A percentile compares a stretch with the other conserved stretches of the same genome.
phyloP scores from a whole-genome alignment of 2,113 vertebrate genomes.

The Tichodroma muraria region DNA sequence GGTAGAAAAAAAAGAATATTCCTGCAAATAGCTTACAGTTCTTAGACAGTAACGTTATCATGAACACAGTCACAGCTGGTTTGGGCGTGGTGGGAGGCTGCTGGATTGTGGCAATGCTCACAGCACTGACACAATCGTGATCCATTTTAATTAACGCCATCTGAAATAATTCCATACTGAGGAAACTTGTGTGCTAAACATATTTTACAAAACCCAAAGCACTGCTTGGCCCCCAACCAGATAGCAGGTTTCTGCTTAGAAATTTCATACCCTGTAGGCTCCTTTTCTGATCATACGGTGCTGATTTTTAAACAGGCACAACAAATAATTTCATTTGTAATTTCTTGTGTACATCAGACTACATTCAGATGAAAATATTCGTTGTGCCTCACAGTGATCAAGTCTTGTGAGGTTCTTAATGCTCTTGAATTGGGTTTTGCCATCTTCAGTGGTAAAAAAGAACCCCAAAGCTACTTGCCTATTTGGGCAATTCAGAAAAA shows the following conservation, averaged over 20 bases:
- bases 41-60: neutral
- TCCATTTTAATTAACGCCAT: neutral
- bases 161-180: constrained; percentile 1
- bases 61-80: neutral
- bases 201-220: neutral
- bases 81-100: neutral
- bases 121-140: neutral
- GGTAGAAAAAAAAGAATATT: neutral
- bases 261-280: neutral
- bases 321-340: neutral
- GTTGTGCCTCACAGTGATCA: neutral
- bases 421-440: neutral
- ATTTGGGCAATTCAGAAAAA: neutral
- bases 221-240: neutral
- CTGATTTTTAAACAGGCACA: constrained; percentile 17
- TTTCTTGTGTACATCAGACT: neutral
- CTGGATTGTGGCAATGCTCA: neutral
- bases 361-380: neutral
- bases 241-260: neutral
- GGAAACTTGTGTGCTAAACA: neutral
- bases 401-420: neutral
- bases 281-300: neutral
- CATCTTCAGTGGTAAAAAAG: neutral
- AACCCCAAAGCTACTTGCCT: neutral
- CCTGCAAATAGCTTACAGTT: neutral